phyloP scores from a whole-genome alignment of 2,113 vertebrate species.

The Acanthisitta chloris region DNA sequence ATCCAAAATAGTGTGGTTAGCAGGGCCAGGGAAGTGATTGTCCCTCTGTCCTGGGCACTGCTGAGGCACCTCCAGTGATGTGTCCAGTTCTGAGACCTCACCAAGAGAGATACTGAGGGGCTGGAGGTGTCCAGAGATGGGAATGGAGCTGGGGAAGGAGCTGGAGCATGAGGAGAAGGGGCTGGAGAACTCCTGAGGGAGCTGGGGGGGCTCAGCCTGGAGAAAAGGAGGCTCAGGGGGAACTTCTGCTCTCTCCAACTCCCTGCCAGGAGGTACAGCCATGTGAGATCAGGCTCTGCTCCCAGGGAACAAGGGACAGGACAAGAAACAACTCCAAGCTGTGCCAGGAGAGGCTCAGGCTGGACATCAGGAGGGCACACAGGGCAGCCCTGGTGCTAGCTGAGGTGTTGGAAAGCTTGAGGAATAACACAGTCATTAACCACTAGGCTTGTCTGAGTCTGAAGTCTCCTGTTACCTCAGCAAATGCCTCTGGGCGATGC shows the following conservation, averaged over 20 bases:
- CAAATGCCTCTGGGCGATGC: not conserved
- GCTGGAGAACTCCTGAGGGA: not conserved
- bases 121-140: not conserved
- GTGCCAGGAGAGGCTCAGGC: no score
- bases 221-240: not conserved
- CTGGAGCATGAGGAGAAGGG: not conserved
- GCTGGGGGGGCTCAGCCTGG: not conserved
- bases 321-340: not conserved
- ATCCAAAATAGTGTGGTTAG: accelerated
- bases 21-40: not conserved
- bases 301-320: not conserved
- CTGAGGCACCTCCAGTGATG: not conserved
- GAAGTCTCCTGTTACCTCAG: not conserved
- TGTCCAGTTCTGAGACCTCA: not conserved
- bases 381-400: not conserved
- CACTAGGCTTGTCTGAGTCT: not conserved
- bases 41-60: no score
- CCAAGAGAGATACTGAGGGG: not conserved
- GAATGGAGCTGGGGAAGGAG: not conserved
- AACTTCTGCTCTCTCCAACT: no score
- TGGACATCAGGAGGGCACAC: no score
- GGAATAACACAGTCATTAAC: not conserved
- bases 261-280: no score
- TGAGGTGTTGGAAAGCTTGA: no score
- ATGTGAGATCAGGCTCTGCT: no score